Evolutionary conservation across 1,140 invertebrate species (phyloP).

Genomic region (Thaumetopoea pityocampa): DNA sequence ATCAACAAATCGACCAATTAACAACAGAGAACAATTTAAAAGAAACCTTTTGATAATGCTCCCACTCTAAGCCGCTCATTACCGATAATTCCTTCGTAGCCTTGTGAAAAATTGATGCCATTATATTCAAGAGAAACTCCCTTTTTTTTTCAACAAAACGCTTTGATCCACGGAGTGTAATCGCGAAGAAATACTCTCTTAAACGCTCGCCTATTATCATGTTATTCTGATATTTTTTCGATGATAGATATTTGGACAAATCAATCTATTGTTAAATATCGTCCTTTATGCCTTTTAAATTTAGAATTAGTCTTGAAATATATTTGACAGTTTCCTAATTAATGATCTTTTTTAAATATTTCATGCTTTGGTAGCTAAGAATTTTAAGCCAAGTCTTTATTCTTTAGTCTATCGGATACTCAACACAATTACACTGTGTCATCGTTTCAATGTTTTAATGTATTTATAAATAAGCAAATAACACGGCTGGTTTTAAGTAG

Average conservation of each 20-base stretch:
- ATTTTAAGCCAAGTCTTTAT: too few relatives aligned
- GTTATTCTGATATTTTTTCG: background rate
- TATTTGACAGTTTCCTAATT: too few relatives aligned
- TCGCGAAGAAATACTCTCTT: slow-evolving; percentile 3
- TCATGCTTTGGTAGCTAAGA: too few relatives aligned
- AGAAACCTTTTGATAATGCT: slow-evolving; percentile 5
- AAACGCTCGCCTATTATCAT: slow-evolving; percentile 1
- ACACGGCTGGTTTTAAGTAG: too few relatives aligned
- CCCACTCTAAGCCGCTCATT: slow-evolving; percentile 13
- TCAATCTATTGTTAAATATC: background rate
- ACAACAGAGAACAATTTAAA: slow-evolving; percentile 6
- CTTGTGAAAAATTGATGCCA: slow-evolving; percentile 8
- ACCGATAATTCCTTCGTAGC: slow-evolving; percentile 6
- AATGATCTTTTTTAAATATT: too few relatives aligned
- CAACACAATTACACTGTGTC: too few relatives aligned
- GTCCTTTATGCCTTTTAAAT: background rate
- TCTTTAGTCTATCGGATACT: too few relatives aligned
- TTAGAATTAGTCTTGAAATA: too few relatives aligned
- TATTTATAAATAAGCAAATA: too few relatives aligned
- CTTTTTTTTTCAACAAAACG: slow-evolving; percentile 1
- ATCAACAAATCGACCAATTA: slow-evolving; percentile 14
- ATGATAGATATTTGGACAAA: background rate
- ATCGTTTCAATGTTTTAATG: too few relatives aligned
- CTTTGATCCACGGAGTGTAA: slow-evolving; percentile 4
- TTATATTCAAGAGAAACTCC: slow-evolving; percentile 6